A percentile compares a stretch with the other conserved stretches of the same genome.
These are phyloP conservation scores for Cosmopolites sordidus DNA, from an alignment of 2,888 invertebrate genomes.

Conservation along the genomic window DNA sequence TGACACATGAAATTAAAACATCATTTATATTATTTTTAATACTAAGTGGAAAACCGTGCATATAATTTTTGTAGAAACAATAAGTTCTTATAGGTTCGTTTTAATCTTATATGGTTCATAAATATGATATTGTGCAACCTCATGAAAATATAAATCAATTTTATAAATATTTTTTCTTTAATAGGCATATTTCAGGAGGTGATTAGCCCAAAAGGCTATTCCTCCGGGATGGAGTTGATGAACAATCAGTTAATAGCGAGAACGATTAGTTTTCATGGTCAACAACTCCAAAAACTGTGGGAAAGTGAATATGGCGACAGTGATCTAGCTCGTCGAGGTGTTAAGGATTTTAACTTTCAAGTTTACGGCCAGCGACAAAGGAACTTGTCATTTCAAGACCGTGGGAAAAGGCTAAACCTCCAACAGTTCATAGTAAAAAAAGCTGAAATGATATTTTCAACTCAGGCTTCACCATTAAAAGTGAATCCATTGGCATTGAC, in stretches of 20 bases:
- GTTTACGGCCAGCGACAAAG: constrained; percentile 77
- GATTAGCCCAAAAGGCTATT: not conserved
- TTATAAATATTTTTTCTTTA: too few relatives aligned
- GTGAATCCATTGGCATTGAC: constrained; percentile 43
- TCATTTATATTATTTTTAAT: too few relatives aligned
- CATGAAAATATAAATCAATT: too few relatives aligned
- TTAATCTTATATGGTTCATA: too few relatives aligned
- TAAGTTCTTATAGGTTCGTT: too few relatives aligned
- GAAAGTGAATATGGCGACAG: constrained; percentile 77
- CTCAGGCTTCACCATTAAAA: constrained; percentile 47
- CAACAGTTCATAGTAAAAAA: constrained; percentile 86
- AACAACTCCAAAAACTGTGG: constrained; percentile 83
- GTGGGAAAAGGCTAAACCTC: constrained; percentile 75
- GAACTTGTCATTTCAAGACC: constrained; percentile 76
- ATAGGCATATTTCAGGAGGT: not conserved
- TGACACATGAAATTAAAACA: too few relatives aligned
- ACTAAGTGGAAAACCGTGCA: too few relatives aligned
- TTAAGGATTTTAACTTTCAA: constrained; percentile 65
- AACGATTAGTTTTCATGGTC: constrained; percentile 80
- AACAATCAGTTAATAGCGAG: constrained; percentile 60
- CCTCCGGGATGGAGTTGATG: constrained; percentile 49
- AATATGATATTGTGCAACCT: too few relatives aligned
- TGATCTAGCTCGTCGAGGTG: constrained; percentile 60
- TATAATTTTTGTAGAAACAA: too few relatives aligned
- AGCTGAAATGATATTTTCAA: constrained; percentile 70